Conservation (phyloP, 2,113 vertebrate species). For the Myrmecophaga tridactyla region DNA sequence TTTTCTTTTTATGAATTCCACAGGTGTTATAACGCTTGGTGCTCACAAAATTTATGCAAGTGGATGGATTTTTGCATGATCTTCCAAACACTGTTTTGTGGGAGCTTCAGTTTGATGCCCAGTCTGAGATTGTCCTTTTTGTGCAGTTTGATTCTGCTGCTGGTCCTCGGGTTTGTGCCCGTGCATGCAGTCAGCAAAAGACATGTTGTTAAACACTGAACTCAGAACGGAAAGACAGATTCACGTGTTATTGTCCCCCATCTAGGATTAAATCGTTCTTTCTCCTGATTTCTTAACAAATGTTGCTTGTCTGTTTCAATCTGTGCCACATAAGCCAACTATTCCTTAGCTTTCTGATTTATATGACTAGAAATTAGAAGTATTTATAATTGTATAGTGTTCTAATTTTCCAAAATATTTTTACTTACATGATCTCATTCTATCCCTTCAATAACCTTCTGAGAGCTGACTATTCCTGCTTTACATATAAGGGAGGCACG, state of each 20-base stretch:
- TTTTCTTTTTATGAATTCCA: constrained; percentile 16
- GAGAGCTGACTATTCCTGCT: not conserved
- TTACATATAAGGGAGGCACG: not conserved
- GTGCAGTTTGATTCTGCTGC: not conserved
- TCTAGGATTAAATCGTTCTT: constrained; percentile 65
- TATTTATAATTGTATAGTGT: constrained; percentile 26
- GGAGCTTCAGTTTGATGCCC: not conserved
- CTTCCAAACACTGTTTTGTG: not conserved
- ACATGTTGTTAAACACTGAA: constrained; percentile 53
- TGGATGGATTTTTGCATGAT: not conserved
- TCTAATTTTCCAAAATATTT: constrained; percentile 41
- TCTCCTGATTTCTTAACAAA: constrained; percentile 65
- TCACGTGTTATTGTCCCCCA: not conserved
- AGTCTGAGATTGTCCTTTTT: constrained; percentile 17
- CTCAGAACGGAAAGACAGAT: constrained; percentile 58
- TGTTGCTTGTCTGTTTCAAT: constrained; percentile 39
- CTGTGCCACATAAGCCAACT: constrained; percentile 37
- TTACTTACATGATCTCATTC: constrained; percentile 44
- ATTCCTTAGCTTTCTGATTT: constrained; percentile 46
- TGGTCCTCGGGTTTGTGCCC: constrained; percentile 33
- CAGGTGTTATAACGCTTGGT: constrained; percentile 15
- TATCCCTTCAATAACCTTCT: constrained; percentile 1
- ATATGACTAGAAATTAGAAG: constrained; percentile 45
- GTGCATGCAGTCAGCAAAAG: constrained; percentile 48
- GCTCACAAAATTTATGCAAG: constrained; percentile 27